Conservation (phyloP, 2,888 invertebrate genomes). For the Scaptomyza caliginosa region DNA sequence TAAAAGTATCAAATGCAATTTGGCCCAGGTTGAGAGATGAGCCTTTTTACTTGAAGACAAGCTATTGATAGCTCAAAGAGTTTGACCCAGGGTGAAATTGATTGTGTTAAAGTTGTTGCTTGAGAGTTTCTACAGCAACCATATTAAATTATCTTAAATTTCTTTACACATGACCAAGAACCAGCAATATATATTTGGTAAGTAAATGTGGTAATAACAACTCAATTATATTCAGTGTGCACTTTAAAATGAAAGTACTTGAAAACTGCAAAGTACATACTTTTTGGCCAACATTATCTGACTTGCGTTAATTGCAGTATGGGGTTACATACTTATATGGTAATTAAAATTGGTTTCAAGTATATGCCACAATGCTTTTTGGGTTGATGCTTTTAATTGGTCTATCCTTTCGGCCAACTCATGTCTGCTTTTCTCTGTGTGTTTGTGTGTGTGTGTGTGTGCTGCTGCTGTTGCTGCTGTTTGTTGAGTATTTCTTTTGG, state of each 20-base stretch:
- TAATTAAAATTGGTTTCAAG: constrained; percentile 37
- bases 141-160: not conserved
- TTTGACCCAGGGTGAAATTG: not conserved
- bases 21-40: constrained; percentile 14
- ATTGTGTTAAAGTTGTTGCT: not conserved
- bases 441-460: not conserved
- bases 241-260: not conserved
- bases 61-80: constrained; percentile 17
- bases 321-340: constrained; percentile 27
- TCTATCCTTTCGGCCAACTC: constrained; percentile 9
- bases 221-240: constrained; percentile 6
- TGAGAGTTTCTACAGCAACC: too few relatives aligned
- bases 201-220: not conserved
- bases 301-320: constrained; percentile 7
- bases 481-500: not conserved
- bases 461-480: not conserved
- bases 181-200: not conserved
- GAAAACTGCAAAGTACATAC: not conserved
- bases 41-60: not conserved
- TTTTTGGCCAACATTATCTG: constrained; percentile 6
- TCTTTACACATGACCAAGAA: not conserved
- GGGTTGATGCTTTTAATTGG: constrained; percentile 13
- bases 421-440: not conserved
- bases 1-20: constrained; percentile 35
- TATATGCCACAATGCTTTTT: constrained; percentile 12